phyloP scores from a whole-genome alignment of 2,888 invertebrate genomes.

The Neelides folsomi region DNA sequence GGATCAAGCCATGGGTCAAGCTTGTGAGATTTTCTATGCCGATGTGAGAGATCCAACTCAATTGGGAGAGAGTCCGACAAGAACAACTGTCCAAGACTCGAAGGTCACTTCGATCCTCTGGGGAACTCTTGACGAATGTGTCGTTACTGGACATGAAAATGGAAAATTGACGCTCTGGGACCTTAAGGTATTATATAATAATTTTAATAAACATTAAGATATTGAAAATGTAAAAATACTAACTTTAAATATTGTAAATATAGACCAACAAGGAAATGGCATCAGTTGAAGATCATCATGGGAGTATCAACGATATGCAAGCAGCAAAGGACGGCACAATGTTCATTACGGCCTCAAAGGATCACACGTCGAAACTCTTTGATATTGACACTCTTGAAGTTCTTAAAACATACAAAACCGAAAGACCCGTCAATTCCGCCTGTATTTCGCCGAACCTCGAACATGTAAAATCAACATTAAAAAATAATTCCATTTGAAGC shows the following conservation, averaged over 20 bases:
- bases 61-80: slow-evolving; percentile 38
- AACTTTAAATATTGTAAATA: slow-evolving; percentile 33
- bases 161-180: slow-evolving; percentile 91
- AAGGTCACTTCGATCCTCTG: slow-evolving; percentile 88
- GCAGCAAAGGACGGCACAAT: slow-evolving; percentile 80
- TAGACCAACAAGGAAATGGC: slow-evolving; percentile 70
- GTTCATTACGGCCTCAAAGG: slow-evolving; percentile 95
- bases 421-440: slow-evolving; percentile 95
- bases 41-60: slow-evolving; percentile 41
- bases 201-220: not conserved
- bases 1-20: slow-evolving; percentile 79
- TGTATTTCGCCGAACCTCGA: slow-evolving; percentile 88
- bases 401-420: slow-evolving; percentile 92
- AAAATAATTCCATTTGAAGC: slow-evolving; percentile 28
- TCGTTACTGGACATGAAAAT: slow-evolving; percentile 87
- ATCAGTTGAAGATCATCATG: slow-evolving; percentile 66
- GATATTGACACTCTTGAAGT: slow-evolving; percentile 74
- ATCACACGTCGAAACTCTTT: slow-evolving; percentile 87
- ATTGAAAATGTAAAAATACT: not conserved
- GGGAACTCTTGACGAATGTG: slow-evolving; percentile 82
- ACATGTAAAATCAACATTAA: slow-evolving; percentile 74
- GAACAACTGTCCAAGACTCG: slow-evolving; percentile 34
- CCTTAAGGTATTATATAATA: slow-evolving; percentile 48
- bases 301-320: slow-evolving; percentile 91
- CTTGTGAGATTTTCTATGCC: slow-evolving; percentile 71